A percentile compares a stretch with the other conserved stretches of the same genome.
Conservation (phyloP, 2,113 vertebrate genomes). For the Corvus hawaiiensis region DNA sequence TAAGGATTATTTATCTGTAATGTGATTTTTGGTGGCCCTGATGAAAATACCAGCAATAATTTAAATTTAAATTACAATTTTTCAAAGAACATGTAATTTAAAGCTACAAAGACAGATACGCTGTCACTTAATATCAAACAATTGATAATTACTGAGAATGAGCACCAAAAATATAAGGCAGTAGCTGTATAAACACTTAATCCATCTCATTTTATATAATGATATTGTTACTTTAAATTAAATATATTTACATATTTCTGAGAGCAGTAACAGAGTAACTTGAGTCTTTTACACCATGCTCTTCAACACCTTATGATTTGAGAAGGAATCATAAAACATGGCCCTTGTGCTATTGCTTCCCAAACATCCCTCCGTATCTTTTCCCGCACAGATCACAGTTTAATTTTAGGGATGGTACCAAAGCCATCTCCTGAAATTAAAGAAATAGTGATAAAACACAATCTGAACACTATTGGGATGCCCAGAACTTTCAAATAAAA, state of each 20-base stretch:
- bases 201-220: neutral
- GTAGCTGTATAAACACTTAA: neutral
- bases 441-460: neutral
- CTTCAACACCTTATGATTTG: neutral
- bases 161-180: neutral
- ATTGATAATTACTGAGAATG: neutral
- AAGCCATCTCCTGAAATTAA: neutral
- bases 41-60: neutral
- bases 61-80: neutral
- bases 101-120: neutral
- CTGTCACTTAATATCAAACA: conserved; percentile 8
- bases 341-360: neutral
- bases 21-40: neutral
- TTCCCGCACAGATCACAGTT: neutral
- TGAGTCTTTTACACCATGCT: neutral
- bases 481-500: neutral
- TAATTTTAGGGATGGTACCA: neutral
- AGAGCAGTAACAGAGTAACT: neutral
- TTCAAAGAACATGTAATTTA: neutral
- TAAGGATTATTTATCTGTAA: neutral
- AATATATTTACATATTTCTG: neutral
- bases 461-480: neutral
- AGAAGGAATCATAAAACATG: neutral
- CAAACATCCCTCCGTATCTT: neutral
- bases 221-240: neutral